Conservation (phyloP, 2,113 vertebrate genomes). For the Cyphomyrus plagiostoma region DNA sequence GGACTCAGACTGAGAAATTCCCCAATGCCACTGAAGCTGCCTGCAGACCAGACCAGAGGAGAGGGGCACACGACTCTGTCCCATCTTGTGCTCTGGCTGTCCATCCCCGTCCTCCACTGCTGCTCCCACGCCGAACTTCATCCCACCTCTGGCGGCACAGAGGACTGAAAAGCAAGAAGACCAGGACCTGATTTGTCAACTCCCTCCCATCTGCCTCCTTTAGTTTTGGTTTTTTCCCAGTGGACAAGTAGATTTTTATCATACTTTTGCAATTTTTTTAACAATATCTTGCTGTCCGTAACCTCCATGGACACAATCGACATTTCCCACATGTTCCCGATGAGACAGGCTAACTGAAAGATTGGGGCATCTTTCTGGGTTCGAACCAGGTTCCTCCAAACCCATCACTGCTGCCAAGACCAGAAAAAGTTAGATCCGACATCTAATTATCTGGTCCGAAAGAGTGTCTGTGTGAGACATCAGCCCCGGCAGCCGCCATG, state of each 20-base stretch:
- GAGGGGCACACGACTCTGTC: not conserved
- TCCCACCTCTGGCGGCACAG: not conserved
- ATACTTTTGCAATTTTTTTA: not conserved
- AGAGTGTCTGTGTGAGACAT: not conserved
- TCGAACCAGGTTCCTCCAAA: not conserved
- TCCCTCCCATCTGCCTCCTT: not conserved
- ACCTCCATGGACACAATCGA: not conserved
- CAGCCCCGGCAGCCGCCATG: constrained; percentile 54
- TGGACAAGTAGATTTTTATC: not conserved
- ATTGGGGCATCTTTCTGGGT: not conserved
- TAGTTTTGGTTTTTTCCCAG: not conserved
- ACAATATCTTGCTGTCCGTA: not conserved
- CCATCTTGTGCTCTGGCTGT: no score
- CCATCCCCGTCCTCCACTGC: not conserved
- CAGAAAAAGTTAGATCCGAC: not conserved
- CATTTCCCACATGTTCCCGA: not conserved
- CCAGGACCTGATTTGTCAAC: not conserved
- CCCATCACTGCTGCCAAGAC: not conserved
- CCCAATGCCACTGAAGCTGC: not conserved
- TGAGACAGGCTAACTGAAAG: not conserved
- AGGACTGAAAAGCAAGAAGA: not conserved
- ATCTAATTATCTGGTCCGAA: not conserved
- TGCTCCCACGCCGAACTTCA: not conserved
- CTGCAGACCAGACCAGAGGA: not conserved
- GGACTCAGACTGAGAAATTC: constrained; percentile 39